phyloP scores from a whole-genome alignment of 1,140 invertebrate species.

The Procambarus virginalis region DNA sequence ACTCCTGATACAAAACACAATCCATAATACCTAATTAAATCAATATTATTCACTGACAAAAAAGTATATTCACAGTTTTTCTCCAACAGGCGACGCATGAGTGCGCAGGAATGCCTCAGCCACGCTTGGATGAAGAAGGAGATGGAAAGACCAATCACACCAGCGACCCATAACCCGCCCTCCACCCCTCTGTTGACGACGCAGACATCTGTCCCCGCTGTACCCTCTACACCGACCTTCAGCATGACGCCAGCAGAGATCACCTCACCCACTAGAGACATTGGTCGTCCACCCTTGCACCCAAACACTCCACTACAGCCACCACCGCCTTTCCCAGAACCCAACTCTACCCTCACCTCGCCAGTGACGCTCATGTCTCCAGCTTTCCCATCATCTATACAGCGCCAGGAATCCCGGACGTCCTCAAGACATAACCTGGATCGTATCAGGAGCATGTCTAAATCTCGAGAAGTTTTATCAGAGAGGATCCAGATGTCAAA shows the following conservation, averaged over 20 bases:
- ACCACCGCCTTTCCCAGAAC: conserved; percentile 27
- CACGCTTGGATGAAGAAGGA: conserved; percentile 79
- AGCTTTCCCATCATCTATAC: conserved; percentile 5
- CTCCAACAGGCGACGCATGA: conserved; percentile 78
- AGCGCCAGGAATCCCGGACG: conserved; percentile 48
- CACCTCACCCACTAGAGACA: conserved; percentile 37
- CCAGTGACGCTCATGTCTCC: conserved; percentile 53
- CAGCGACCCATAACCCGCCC: neutral
- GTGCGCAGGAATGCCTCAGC: conserved; percentile 79
- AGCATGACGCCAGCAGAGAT: conserved; percentile 25
- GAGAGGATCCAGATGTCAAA: conserved; percentile 77
- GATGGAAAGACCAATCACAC: conserved; percentile 43
- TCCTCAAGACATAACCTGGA: conserved; percentile 65
- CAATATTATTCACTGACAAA: no score
- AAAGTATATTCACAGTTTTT: neutral
- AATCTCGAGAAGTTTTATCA: conserved; percentile 78
- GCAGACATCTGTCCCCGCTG: neutral
- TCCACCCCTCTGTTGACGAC: neutral
- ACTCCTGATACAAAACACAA: no score
- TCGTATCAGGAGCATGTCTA: conserved; percentile 75
- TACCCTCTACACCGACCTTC: neutral
- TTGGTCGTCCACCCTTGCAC: conserved; percentile 50
- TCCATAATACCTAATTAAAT: no score
- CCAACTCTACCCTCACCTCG: conserved; percentile 41
- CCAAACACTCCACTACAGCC: conserved; percentile 52